Evolutionary conservation across 2,888 invertebrate species (phyloP), one percentile per base, ranked within the genome.

Genomic region (Taphrorychus bicolor): DNA sequence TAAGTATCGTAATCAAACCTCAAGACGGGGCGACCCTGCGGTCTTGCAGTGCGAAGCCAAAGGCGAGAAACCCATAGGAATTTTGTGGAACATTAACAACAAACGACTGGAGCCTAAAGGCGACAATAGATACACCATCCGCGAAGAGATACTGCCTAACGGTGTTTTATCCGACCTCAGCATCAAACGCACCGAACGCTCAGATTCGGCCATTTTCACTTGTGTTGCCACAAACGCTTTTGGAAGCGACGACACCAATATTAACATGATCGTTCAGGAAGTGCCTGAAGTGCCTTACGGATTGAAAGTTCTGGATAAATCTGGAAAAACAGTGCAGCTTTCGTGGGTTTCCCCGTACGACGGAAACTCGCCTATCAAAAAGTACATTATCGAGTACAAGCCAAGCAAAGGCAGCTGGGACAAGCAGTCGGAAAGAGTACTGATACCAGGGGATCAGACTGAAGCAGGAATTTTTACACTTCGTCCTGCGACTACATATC

Each of bases 41-140:
- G 95, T 95, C 5, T 81, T 96, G 69, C 94, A 94, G 78, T 96
- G 96, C 81, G 94, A 94, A 84, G 95, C 95, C 24, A 94, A 94
- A 81, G 95, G 96, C 73, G 96, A 96, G 82, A 94, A 94, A 86
- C 96, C 96, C 24, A 95, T 96, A 81, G 95, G 95, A 74, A 95
- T 96, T 72, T 86, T 94, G 71, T 96, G 96, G 95, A 95, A 94
- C 84, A 95, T 95, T 89, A 94, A 95, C 84, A 94, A 94, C 84
- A 94, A 94, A 83, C 89, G 95, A 22, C 85, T 95, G 73, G 95
- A 96, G 82, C 91, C 94, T 58, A 94, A 95, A 83, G 94, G 95
- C 77, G 94, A 95, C 80, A 92, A 92, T 57, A 89, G 93, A 56
- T 93, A 92, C 82, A 93, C 93, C 7, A 92, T 93, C 72, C 86